Evolutionary conservation across 2,113 vertebrate species (phyloP), one percentile per base, ranked within the genome.

Genomic region (Benitochromis conjunctus): DNA sequence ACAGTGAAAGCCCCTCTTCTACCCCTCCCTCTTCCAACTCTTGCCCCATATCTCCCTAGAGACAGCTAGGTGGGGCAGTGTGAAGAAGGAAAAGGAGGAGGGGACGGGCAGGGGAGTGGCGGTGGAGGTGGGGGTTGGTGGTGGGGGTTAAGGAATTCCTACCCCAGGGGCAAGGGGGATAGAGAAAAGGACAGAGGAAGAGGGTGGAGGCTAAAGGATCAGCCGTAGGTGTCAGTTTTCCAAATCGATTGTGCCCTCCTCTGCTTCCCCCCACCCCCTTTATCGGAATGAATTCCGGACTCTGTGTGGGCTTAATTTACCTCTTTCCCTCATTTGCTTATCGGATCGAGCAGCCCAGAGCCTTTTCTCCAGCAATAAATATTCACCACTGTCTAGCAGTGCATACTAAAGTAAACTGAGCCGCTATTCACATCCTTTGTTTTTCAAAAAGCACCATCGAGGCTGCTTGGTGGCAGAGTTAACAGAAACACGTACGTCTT

Each of bases 91-190:
- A 81, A 56, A 76, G 84, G 57, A 55, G 76, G 79, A 83, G 81
- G 62, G 14, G 21, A 43, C 4, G 14, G n/a, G 64, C 64, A 13
- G 64, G n/a, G n/a, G 36, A 69, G n/a, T 43, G 12, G 64, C 1
- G 4, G 12, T 43, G 36, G 36, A 21, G 36, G 62, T 69, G 62
- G 26, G 36, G 34, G 48, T 12, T 36, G 71, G 85, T 26, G 76
- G 66, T 56, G 82, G 53, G 88, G 92, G 92, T 90, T 96, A 90
- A 95, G 95, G 96, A 96, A 96, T 96, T 95, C 92, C 89, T 92
- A 94, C 92, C 91, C 90, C 81, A 83, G 83, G 86, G 88, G 88
- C 77, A 82, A 21, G 77, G 36, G 60, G 85, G 79, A 38, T 55
- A n/a, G 66, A 66, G 82, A 74, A 82, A 84, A 82, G 81, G 83